These are phyloP conservation scores for Asobara japonica DNA, from an alignment of 1,140 invertebrate genomes.

Conservation along the genomic window DNA sequence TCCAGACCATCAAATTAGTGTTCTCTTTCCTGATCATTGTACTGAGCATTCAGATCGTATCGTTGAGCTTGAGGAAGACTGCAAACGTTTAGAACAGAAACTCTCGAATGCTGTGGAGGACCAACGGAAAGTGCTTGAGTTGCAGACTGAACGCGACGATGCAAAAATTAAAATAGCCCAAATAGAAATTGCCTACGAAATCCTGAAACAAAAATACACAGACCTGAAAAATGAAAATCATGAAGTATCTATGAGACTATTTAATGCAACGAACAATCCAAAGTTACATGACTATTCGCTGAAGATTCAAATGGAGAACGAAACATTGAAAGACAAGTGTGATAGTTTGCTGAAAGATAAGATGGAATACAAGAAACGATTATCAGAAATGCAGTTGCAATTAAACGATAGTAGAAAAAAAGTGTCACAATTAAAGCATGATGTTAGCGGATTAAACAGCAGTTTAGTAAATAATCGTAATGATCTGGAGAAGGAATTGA, in stretches of 20 bases:
- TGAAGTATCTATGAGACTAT: slow-evolving; percentile 42
- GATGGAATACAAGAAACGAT: slow-evolving; percentile 46
- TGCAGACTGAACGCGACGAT: slow-evolving; percentile 52
- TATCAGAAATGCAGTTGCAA: slow-evolving; percentile 50
- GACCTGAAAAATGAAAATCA: slow-evolving; percentile 44
- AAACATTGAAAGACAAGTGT: slow-evolving; percentile 45
- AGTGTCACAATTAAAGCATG: slow-evolving; percentile 43
- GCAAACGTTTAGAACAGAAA: slow-evolving; percentile 56
- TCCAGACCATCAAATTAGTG: slow-evolving; percentile 56
- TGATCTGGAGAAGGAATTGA: slow-evolving; percentile 50
- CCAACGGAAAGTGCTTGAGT: slow-evolving; percentile 49
- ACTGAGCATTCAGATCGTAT: slow-evolving; percentile 60
- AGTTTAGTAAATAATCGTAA: slow-evolving; percentile 34
- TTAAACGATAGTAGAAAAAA: slow-evolving; percentile 46
- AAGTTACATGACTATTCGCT: slow-evolving; percentile 41
- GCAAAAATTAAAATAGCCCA: slow-evolving; percentile 57
- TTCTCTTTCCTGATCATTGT: slow-evolving; percentile 56
- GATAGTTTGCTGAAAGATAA: slow-evolving; percentile 49
- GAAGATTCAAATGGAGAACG: slow-evolving; percentile 46
- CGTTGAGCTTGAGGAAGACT: slow-evolving; percentile 56
- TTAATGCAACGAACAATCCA: slow-evolving; percentile 36
- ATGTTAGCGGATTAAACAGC: slow-evolving; percentile 32
- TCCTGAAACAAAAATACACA: slow-evolving; percentile 57
- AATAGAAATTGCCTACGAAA: slow-evolving; percentile 55
- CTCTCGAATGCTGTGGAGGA: slow-evolving; percentile 52